These are phyloP conservation scores for Craseonycteris thonglongyai DNA, from an alignment of 2,113 vertebrate genomes.

Conservation along the genomic window DNA sequence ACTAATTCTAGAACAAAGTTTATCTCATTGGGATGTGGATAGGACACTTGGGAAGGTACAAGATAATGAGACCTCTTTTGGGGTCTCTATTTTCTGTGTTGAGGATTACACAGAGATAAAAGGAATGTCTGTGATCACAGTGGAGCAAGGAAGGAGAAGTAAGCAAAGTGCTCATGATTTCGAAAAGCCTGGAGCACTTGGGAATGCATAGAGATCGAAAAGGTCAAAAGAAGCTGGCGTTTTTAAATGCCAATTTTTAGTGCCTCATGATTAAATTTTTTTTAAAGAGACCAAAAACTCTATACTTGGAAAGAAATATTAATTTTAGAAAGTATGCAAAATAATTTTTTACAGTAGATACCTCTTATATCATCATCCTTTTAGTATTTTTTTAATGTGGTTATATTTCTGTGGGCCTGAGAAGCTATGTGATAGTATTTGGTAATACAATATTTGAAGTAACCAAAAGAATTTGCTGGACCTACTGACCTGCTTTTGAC, in stretches of 20 bases:
- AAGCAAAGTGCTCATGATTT: neutral
- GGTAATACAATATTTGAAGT: slow-evolving; percentile 36
- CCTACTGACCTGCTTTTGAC: slow-evolving; percentile 47
- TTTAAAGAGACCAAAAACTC: neutral
- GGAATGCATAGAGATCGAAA: neutral
- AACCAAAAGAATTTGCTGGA: slow-evolving; percentile 21
- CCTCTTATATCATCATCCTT: slow-evolving; percentile 26
- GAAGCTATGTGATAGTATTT: slow-evolving; percentile 1
- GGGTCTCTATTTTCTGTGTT: neutral
- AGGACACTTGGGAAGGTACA: neutral
- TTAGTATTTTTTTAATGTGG: slow-evolving; percentile 16
- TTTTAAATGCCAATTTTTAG: neutral
- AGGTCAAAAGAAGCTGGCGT: neutral
- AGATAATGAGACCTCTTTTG: neutral
- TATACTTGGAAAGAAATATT: slow-evolving; percentile 17
- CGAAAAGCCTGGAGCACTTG: neutral
- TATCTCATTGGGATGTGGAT: neutral
- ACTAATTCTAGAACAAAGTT: neutral
- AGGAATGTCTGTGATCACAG: slow-evolving; percentile 10
- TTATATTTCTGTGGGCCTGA: neutral
- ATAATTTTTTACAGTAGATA: neutral
- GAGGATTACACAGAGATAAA: neutral
- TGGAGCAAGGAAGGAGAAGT: neutral
- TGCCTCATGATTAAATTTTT: neutral
- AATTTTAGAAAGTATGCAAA: slow-evolving; percentile 16